Percentiles rank a stretch among this genome's conserved stretches.
phyloP scores from a whole-genome alignment of 2,888 invertebrate genomes.

The Polydrusus cervinus region DNA sequence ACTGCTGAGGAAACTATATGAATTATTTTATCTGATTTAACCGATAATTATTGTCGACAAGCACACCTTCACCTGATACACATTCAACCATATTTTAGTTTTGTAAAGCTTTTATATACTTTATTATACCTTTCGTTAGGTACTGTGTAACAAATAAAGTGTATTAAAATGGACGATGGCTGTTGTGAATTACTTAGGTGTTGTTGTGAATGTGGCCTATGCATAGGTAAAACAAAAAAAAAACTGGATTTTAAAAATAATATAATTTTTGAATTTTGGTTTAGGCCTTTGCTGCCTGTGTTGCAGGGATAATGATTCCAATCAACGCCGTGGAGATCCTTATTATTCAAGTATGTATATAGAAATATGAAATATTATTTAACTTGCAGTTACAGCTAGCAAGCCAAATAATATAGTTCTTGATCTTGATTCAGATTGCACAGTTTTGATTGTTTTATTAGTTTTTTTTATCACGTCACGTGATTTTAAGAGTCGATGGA shows the following conservation, averaged over 20 bases:
- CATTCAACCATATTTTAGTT: background rate
- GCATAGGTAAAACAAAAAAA: slow-evolving; percentile 44
- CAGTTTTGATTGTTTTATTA: background rate
- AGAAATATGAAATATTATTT: no score
- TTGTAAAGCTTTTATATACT: background rate
- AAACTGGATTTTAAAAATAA: no score
- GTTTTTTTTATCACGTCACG: background rate
- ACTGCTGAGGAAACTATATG: background rate
- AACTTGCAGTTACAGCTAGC: no score
- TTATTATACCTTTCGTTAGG: background rate
- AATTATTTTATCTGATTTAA: background rate
- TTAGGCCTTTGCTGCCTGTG: slow-evolving; percentile 51
- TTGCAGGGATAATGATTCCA: slow-evolving; percentile 41
- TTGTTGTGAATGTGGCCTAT: slow-evolving; percentile 54
- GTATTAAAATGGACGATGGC: slow-evolving; percentile 44
- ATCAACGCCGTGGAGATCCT: slow-evolving; percentile 30
- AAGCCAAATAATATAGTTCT: no score
- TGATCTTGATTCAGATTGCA: no score
- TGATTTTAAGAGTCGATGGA: background rate
- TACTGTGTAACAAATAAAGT: background rate
- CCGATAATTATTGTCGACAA: background rate
- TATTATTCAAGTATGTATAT: slow-evolving; percentile 48
- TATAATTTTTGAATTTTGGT: slow-evolving; percentile 19
- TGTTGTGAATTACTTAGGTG: slow-evolving; percentile 50
- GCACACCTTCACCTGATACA: background rate